These are phyloP conservation scores for Poicephalus meyeri DNA, from an alignment of 2,113 vertebrate species.

Conservation along the genomic window DNA sequence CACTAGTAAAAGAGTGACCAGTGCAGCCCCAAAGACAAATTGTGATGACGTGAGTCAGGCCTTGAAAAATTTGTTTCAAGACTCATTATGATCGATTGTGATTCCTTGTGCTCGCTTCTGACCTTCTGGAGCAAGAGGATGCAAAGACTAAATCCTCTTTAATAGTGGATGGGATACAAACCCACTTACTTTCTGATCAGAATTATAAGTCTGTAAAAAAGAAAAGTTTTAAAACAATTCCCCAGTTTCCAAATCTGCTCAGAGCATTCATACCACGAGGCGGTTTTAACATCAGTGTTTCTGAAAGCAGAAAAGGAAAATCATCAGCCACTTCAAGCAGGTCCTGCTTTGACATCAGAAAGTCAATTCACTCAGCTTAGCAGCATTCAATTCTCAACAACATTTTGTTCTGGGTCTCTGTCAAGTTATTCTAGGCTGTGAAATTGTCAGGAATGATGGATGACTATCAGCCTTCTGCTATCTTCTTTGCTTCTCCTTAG, in stretches of 20 bases:
- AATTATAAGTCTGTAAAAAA: background rate
- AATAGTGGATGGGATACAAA: background rate
- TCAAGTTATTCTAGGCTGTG: constrained; percentile 90
- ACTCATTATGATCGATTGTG: background rate
- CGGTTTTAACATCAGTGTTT: constrained; percentile 7
- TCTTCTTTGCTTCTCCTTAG: constrained; percentile 86
- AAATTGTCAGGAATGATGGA: constrained; percentile 96
- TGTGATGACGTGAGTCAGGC: background rate
- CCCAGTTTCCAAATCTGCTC: background rate
- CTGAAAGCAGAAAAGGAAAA: constrained; percentile 43
- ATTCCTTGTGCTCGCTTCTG: background rate
- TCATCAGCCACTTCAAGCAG: constrained; percentile 69
- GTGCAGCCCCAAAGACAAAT: background rate
- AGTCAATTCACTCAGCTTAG: constrained; percentile 88
- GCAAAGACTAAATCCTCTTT: background rate
- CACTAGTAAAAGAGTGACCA: background rate
- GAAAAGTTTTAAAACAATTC: background rate
- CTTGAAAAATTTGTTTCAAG: background rate
- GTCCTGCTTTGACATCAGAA: constrained; percentile 82
- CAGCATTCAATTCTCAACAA: constrained; percentile 81
- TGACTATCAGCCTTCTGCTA: constrained; percentile 96
- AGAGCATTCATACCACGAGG: background rate
- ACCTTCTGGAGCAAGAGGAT: background rate
- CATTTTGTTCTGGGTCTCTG: constrained; percentile 82
- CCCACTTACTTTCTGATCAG: background rate